These are phyloP conservation scores for Drosophila ogumai DNA, from an alignment of 1,140 invertebrate genomes.

Conservation along the genomic window DNA sequence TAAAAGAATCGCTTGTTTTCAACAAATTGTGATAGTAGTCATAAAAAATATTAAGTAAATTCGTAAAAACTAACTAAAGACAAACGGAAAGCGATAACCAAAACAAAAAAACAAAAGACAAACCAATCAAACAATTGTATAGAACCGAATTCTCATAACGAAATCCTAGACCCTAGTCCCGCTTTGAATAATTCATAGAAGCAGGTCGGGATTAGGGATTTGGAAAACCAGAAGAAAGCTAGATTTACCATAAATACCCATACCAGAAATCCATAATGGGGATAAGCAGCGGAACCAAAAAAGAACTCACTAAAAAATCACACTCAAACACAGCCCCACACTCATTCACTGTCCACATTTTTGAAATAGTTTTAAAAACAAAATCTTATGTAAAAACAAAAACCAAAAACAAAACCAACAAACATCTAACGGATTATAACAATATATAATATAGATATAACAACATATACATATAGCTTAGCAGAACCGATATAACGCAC, in stretches of 20 bases:
- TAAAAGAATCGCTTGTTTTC: slow-evolving; percentile 74
- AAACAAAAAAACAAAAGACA: slow-evolving; percentile 7
- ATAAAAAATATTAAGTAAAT: slow-evolving; percentile 80
- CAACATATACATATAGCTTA: slow-evolving; percentile 71
- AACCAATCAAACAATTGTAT: slow-evolving; percentile 47
- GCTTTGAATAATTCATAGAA: slow-evolving; percentile 22
- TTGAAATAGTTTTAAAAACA: slow-evolving; percentile 72
- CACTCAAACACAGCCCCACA: slow-evolving; percentile 28
- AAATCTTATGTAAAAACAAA: slow-evolving; percentile 59
- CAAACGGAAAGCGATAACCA: slow-evolving; percentile 27
- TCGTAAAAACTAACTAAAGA: slow-evolving; percentile 67
- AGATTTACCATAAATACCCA: slow-evolving; percentile 39
- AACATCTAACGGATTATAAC: slow-evolving; percentile 72
- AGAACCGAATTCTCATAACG: slow-evolving; percentile 27
- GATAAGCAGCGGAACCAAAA: slow-evolving; percentile 48
- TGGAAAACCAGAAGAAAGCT: slow-evolving; percentile 22
- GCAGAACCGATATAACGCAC: slow-evolving; percentile 78
- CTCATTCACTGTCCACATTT: slow-evolving; percentile 54
- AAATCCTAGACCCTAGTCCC: neutral
- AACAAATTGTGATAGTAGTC: slow-evolving; percentile 84
- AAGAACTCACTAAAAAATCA: slow-evolving; percentile 3
- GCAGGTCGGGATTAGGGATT: slow-evolving; percentile 5
- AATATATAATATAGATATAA: slow-evolving; percentile 54
- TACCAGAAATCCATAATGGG: slow-evolving; percentile 32
- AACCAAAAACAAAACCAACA: slow-evolving; percentile 15